Evolutionary conservation across 2,888 invertebrate genomes (phyloP).

Genomic region (Zhengitettix transpicula): DNA sequence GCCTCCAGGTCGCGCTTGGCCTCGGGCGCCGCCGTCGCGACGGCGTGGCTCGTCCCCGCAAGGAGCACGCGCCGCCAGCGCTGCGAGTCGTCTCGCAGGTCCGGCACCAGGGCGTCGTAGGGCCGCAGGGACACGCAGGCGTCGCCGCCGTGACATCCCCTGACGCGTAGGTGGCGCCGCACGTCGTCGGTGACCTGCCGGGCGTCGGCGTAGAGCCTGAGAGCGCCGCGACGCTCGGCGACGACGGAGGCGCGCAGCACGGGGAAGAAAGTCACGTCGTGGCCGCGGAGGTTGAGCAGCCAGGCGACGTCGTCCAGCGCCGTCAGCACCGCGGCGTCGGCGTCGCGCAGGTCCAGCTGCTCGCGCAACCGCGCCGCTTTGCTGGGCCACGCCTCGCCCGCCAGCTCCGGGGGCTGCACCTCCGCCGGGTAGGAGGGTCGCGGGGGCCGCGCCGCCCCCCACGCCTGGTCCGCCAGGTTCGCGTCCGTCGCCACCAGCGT

Average conservation of each 20-base stretch:
- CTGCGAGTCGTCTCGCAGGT: constrained; percentile 46
- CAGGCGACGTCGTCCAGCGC: constrained; percentile 79
- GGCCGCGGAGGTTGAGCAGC: constrained; percentile 74
- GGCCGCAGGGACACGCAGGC: constrained; percentile 33
- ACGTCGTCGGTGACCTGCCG: constrained; percentile 44
- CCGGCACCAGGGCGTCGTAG: constrained; percentile 51
- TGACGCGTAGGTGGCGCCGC: constrained; percentile 51
- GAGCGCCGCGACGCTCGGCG: constrained; percentile 50
- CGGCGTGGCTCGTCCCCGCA: constrained; percentile 58
- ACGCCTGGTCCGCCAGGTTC: too few relatives aligned
- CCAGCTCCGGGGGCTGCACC: constrained; percentile 40
- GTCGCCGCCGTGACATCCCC: constrained; percentile 48
- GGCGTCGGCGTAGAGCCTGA: constrained; percentile 51
- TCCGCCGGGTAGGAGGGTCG: constrained; percentile 20
- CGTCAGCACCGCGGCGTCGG: constrained; percentile 67
- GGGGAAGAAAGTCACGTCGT: constrained; percentile 67
- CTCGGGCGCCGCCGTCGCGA: constrained; percentile 24
- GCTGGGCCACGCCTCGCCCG: constrained; percentile 54
- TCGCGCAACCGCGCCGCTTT: constrained; percentile 53
- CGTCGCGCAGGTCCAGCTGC: constrained; percentile 40
- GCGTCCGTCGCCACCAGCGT: too few relatives aligned
- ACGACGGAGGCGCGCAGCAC: constrained; percentile 61
- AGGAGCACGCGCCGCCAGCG: constrained; percentile 48
- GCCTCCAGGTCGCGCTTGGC: constrained; percentile 40
- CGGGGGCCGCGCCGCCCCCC: too few relatives aligned